A percentile compares a stretch with the other conserved stretches of the same genome.
Evolutionary conservation across 2,888 invertebrate species (phyloP).

Genomic region (Danaus chrysippus): DNA sequence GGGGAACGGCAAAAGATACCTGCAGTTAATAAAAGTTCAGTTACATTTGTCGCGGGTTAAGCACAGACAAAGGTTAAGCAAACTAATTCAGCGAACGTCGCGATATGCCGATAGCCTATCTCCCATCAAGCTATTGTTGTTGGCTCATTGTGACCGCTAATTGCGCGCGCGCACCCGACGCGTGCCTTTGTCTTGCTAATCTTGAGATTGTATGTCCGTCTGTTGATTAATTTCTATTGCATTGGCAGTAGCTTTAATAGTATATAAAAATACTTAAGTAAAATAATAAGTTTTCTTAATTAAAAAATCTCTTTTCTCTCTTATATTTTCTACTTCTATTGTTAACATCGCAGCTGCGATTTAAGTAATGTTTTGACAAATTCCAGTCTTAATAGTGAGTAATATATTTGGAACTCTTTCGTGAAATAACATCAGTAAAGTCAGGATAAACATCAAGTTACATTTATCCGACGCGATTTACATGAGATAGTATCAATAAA

Average conservation of each 20-base stretch:
- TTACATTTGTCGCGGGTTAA: constrained; percentile 27
- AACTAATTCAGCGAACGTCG: constrained; percentile 40
- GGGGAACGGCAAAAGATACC: not conserved
- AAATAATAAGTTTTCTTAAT: not conserved
- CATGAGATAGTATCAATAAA: constrained; percentile 38
- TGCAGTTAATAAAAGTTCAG: constrained; percentile 1
- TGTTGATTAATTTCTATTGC: constrained; percentile 13
- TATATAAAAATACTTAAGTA: not conserved
- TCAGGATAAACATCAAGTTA: constrained; percentile 4
- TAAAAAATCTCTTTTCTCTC: not conserved
- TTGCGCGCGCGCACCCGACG: constrained; percentile 39
- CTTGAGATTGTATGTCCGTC: constrained; percentile 22
- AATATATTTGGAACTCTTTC: not conserved
- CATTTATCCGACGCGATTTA: constrained; percentile 38
- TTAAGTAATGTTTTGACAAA: not conserved
- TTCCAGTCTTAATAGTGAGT: not conserved
- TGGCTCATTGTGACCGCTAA: constrained; percentile 40
- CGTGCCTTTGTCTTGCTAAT: constrained; percentile 41
- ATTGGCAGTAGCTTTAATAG: not conserved
- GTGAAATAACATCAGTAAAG: not conserved
- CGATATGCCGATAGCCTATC: constrained; percentile 67
- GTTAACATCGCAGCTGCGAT: not conserved
- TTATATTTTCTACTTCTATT: too few species aligned
- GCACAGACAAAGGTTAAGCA: constrained; percentile 31
- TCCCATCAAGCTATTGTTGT: constrained; percentile 55